Conservation (phyloP, 1,140 invertebrate species). For the Drosophila kikkawai region DNA sequence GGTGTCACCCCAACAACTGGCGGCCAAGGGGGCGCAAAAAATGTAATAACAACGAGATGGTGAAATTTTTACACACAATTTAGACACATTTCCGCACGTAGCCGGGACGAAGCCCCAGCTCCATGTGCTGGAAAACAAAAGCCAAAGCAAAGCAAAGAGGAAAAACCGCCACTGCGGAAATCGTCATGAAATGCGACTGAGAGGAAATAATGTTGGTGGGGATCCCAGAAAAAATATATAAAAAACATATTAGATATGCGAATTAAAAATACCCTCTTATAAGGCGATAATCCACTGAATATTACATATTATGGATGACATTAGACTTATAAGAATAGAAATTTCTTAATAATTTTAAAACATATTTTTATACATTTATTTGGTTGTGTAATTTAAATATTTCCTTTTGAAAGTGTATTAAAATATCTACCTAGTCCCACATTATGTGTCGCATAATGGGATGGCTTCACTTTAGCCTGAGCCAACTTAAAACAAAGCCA, state of each 20-base stretch:
- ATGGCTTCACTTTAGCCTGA: slow-evolving; percentile 13
- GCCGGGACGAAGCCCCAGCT: slow-evolving; percentile 40
- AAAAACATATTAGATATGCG: not conserved
- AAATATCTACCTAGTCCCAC: not conserved
- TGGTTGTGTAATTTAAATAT: not conserved
- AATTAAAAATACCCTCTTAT: slow-evolving; percentile 7
- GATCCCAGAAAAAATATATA: slow-evolving; percentile 5
- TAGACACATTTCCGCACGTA: slow-evolving; percentile 81
- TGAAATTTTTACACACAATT: slow-evolving; percentile 81
- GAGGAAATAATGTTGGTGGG: slow-evolving; percentile 42
- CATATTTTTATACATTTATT: not conserved
- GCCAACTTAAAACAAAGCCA: slow-evolving; percentile 25
- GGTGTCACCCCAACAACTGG: slow-evolving; percentile 55
- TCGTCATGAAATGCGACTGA: slow-evolving; percentile 55
- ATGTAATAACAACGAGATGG: slow-evolving; percentile 64
- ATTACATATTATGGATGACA: not conserved
- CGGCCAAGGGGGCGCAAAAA: slow-evolving; percentile 23
- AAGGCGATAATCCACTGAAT: not conserved
- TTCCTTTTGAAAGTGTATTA: slow-evolving; percentile 1
- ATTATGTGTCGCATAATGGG: slow-evolving; percentile 5
- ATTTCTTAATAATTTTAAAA: too few relatives aligned
- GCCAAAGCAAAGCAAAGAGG: slow-evolving; percentile 8
- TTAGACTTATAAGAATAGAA: not conserved
- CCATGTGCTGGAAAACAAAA: slow-evolving; percentile 64
- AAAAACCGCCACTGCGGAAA: slow-evolving; percentile 59